A percentile compares a stretch with the other conserved stretches of the same genome.
Conservation (phyloP, 2,113 vertebrate genomes). For the Terrapene triunguis region DNA sequence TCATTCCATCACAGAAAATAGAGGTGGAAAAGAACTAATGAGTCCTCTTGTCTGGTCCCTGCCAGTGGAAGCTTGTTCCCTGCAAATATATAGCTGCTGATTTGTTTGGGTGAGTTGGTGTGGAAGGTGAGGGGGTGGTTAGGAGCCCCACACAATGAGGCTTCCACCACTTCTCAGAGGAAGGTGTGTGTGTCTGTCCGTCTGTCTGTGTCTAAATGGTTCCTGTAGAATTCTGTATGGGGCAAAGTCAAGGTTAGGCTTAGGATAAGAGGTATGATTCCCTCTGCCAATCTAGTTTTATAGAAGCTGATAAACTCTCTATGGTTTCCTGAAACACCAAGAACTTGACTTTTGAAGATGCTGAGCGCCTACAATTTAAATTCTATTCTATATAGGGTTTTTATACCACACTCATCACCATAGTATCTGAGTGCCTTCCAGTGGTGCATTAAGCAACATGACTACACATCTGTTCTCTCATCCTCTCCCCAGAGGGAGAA, state of each 20-base stretch:
- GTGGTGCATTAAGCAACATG: not conserved
- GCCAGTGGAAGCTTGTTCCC: not conserved
- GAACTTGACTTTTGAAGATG: not conserved
- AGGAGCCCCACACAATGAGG: not conserved
- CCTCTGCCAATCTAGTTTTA: not conserved
- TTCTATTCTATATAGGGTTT: not conserved
- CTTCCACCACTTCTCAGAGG: not conserved
- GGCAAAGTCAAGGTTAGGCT: not conserved
- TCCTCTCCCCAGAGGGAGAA: too few species aligned
- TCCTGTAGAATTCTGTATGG: not conserved
- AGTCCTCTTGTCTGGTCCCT: not conserved
- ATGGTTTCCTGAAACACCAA: not conserved
- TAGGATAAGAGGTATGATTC: not conserved
- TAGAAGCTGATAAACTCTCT: not conserved
- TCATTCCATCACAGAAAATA: not conserved
- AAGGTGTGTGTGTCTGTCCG: not conserved
- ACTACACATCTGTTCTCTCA: too few species aligned
- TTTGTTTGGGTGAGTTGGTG: not conserved
- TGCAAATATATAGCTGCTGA: not conserved
- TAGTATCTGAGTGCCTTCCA: not conserved
- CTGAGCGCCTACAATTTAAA: not conserved
- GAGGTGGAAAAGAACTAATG: not conserved
- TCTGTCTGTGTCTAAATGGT: not conserved
- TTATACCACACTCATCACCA: not conserved
- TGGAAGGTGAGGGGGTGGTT: not conserved